Conservation (phyloP, 1,140 invertebrate species). For the Eciton burchellii region DNA sequence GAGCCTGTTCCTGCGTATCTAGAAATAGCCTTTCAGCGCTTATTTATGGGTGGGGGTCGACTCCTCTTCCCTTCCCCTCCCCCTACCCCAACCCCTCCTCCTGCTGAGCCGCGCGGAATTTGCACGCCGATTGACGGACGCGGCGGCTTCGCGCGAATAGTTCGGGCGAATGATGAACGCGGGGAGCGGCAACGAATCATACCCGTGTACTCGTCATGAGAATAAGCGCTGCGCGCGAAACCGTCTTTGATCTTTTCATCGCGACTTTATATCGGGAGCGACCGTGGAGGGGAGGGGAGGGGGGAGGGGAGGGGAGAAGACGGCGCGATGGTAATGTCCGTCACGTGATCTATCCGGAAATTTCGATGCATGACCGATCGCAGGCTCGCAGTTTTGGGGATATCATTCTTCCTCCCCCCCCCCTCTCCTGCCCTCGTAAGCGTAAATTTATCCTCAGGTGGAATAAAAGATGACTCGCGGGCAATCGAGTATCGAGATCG, state of each 20-base stretch:
- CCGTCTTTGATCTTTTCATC: not conserved
- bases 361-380: too few species aligned
- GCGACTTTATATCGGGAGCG: not conserved
- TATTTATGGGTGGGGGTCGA: conserved; percentile 36
- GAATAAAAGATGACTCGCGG: too few species aligned
- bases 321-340: too few species aligned
- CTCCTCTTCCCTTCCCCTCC: not conserved
- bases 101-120: not conserved
- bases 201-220: conserved; percentile 32
- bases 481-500: too few species aligned
- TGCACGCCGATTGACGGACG: conserved; percentile 19
- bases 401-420: too few species aligned
- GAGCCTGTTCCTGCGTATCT: conserved; percentile 28
- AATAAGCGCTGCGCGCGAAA: conserved; percentile 1
- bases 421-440: too few species aligned
- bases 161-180: conserved; percentile 65
- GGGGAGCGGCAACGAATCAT: conserved; percentile 50
- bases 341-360: too few species aligned
- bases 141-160: conserved; percentile 44
- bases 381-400: too few species aligned
- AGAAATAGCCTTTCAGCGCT: conserved; percentile 49
- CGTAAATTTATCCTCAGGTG: too few species aligned
- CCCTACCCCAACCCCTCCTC: not conserved
- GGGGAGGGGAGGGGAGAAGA: too few species aligned
- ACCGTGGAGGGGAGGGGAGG: too few species aligned